Evolutionary conservation across 37 sponge, comb jelly and placozoan genomes (phyloP).

Genomic region (Ianthella basta): DNA sequence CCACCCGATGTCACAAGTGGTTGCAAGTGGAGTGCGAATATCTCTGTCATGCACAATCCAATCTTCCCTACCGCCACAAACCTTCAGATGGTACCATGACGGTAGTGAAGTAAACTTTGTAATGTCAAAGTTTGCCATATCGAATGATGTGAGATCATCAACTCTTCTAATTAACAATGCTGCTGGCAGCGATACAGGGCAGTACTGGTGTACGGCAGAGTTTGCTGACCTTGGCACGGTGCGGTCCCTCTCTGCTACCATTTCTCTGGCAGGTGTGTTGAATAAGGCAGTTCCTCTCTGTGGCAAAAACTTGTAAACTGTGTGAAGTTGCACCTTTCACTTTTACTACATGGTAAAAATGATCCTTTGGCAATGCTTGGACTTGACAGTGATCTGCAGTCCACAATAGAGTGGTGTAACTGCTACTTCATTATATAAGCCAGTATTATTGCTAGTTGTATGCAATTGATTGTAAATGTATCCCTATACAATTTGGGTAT

Average conservation of each 20-base stretch:
- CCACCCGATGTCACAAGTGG: background rate
- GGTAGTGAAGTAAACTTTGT: background rate
- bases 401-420: too few relatives aligned
- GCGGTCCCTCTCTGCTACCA: conserved; percentile 20
- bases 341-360: too few relatives aligned
- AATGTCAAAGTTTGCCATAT: background rate
- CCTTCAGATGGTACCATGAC: background rate
- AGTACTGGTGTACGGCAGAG: conserved; percentile 33
- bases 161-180: background rate
- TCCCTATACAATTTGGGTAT: too few relatives aligned
- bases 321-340: background rate
- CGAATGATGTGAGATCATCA: background rate
- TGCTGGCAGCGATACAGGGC: background rate
- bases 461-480: too few relatives aligned
- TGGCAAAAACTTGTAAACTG: background rate
- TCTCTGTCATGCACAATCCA: background rate
- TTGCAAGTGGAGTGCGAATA: conserved; percentile 31
- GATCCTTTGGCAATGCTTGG: too few relatives aligned
- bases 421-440: too few relatives aligned
- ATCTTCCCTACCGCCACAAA: background rate
- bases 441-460: too few relatives aligned
- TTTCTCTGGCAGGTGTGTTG: conserved; percentile 27
- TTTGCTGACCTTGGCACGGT: conserved; percentile 25
- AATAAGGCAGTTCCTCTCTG: background rate
- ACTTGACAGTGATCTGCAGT: too few relatives aligned